phyloP scores from a whole-genome alignment of 1,140 invertebrate species.

The Lepeophtheirus salmonis region DNA sequence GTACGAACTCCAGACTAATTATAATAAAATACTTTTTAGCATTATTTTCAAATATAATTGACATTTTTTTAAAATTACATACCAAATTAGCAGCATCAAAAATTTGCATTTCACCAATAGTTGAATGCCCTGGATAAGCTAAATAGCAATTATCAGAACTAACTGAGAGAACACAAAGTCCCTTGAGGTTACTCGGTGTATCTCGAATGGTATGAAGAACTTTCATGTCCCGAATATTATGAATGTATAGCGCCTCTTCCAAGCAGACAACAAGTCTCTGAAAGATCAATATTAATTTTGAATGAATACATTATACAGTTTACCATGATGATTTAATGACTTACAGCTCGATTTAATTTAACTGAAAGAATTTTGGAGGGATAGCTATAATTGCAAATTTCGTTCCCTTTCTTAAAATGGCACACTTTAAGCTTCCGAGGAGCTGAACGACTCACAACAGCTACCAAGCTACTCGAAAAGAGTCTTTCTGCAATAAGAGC shows the following conservation, averaged over 20 bases:
- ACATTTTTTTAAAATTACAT: no score
- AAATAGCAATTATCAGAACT: conserved; percentile 77
- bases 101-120: conserved; percentile 88
- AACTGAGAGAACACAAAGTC: conserved; percentile 73
- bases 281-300: conserved; percentile 24
- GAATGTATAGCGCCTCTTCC: conserved; percentile 92
- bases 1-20: conserved; percentile 77
- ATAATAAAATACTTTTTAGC: conserved; percentile 20
- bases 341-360: conserved; percentile 82
- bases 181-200: conserved; percentile 80
- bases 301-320: conserved; percentile 1
- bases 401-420: conserved; percentile 93
- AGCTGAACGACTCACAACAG: conserved; percentile 72
- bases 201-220: conserved; percentile 93
- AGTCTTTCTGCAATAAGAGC: conserved; percentile 83
- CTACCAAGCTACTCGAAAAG: conserved; percentile 89
- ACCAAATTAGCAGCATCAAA: conserved; percentile 52
- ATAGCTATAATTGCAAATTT: conserved; percentile 97
- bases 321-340: conserved; percentile 25
- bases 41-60: no score
- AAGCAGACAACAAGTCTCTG: conserved; percentile 88
- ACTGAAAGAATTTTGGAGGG: conserved; percentile 87
- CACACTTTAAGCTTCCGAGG: conserved; percentile 86
- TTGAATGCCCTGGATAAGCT: conserved; percentile 86
- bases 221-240: conserved; percentile 98